Percentiles rank a stretch among this genome's conserved stretches.
Conservation (phyloP, 2,888 invertebrate species). For the Dicroscelio sp. region DNA sequence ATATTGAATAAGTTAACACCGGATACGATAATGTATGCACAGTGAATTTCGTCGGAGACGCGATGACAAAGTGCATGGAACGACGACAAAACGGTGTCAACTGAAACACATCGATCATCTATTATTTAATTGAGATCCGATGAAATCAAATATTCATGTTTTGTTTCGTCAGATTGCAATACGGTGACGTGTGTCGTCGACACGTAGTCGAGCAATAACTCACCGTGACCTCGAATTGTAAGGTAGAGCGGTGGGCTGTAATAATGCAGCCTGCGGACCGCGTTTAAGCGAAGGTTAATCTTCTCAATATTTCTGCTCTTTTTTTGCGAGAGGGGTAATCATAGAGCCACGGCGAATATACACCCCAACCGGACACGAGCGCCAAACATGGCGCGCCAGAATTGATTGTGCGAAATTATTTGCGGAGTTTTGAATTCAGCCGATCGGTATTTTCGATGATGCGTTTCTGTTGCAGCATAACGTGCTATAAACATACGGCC, state of each 20-base stretch:
- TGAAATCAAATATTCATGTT: constrained; percentile 67
- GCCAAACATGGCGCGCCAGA: constrained; percentile 41
- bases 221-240: constrained; percentile 76
- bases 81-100: constrained; percentile 59
- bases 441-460: constrained; percentile 15
- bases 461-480: too few relatives aligned
- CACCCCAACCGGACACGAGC: constrained; percentile 41
- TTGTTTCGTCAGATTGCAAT: constrained; percentile 72
- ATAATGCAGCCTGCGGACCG: constrained; percentile 65
- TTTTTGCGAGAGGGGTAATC: constrained; percentile 65
- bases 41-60: too few relatives aligned
- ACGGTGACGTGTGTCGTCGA: constrained; percentile 70
- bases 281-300: constrained; percentile 70
- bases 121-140: constrained; percentile 57
- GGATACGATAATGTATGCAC: too few relatives aligned
- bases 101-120: constrained; percentile 53
- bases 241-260: constrained; percentile 62
- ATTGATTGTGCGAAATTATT: constrained; percentile 31
- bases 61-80: constrained; percentile 28
- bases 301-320: constrained; percentile 68
- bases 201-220: constrained; percentile 70
- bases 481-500: too few relatives aligned
- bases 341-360: constrained; percentile 53
- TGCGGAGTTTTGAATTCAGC: not conserved
- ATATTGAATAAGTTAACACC: too few relatives aligned